Evolutionary conservation across 2,797 vertebrate species (phyloP).

Genomic region (Paedocypris micromegethes): DNA sequence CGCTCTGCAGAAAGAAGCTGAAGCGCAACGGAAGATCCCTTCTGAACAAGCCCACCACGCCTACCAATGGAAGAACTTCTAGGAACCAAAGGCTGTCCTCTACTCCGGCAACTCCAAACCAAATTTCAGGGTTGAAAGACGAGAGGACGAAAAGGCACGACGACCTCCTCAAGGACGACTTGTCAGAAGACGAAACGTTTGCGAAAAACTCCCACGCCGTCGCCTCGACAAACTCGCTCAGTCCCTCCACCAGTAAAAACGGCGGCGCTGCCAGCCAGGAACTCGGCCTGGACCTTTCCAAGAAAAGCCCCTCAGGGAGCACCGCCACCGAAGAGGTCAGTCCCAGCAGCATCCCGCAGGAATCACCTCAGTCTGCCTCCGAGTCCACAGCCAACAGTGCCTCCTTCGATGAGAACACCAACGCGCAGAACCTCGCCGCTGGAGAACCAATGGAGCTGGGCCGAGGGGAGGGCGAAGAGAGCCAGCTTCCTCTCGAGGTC

Average conservation of each 20-base stretch:
- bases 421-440: slow-evolving; percentile 58
- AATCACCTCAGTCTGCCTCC: slow-evolving; percentile 76
- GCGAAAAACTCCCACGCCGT: slow-evolving; percentile 68
- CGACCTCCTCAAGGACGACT: slow-evolving; percentile 72
- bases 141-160: slow-evolving; percentile 65
- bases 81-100: slow-evolving; percentile 78
- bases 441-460: slow-evolving; percentile 78
- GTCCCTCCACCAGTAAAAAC: slow-evolving; percentile 63
- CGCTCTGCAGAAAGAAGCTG: slow-evolving; percentile 82
- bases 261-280: slow-evolving; percentile 72
- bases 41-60: slow-evolving; percentile 61
- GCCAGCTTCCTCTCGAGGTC: slow-evolving; percentile 58
- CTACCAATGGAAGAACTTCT: slow-evolving; percentile 68
- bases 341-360: slow-evolving; percentile 74
- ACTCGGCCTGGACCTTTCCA: slow-evolving; percentile 82
- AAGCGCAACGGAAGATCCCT: slow-evolving; percentile 77
- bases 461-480: slow-evolving; percentile 61
- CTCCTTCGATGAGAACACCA: slow-evolving; percentile 70
- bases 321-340: slow-evolving; percentile 73
- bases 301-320: slow-evolving; percentile 80
- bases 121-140: slow-evolving; percentile 72
- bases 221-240: slow-evolving; percentile 64
- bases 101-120: slow-evolving; percentile 73
- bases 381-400: slow-evolving; percentile 81
- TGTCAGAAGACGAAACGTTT: slow-evolving; percentile 77